Evolutionary conservation across 2,113 vertebrate genomes (phyloP).

Genomic region (Catharus minimus): DNA sequence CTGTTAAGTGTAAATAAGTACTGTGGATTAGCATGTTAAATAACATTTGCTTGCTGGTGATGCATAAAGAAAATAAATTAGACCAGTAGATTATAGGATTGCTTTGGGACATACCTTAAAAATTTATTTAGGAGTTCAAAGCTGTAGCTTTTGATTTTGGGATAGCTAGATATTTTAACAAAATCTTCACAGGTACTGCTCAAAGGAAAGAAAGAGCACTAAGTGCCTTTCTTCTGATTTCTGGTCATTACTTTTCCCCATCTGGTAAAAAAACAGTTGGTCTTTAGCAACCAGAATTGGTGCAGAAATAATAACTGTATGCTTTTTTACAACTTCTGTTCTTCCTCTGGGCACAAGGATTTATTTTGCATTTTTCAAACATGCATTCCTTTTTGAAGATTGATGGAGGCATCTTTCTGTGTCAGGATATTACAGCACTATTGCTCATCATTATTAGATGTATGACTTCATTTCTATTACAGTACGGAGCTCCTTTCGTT

Average conservation of each 20-base stretch:
- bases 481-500: not conserved
- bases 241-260: not conserved
- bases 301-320: not conserved
- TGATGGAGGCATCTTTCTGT: not conserved
- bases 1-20: constrained; percentile 6
- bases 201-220: rapidly evolving
- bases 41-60: not conserved
- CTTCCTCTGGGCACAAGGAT: not conserved
- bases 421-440: not conserved
- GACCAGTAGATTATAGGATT: not conserved
- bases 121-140: not conserved
- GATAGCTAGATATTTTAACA: not conserved
- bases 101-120: not conserved
- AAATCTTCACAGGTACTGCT: not conserved
- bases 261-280: not conserved
- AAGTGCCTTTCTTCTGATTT: not conserved
- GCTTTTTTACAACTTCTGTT: not conserved
- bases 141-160: not conserved
- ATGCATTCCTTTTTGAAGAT: not conserved
- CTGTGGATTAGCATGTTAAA: not conserved
- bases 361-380: not conserved
- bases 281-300: not conserved
- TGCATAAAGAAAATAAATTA: not conserved
- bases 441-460: not conserved
- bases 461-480: not conserved